phyloP scores from a whole-genome alignment of 2,888 invertebrate species.

The Cybosia mesomella region DNA sequence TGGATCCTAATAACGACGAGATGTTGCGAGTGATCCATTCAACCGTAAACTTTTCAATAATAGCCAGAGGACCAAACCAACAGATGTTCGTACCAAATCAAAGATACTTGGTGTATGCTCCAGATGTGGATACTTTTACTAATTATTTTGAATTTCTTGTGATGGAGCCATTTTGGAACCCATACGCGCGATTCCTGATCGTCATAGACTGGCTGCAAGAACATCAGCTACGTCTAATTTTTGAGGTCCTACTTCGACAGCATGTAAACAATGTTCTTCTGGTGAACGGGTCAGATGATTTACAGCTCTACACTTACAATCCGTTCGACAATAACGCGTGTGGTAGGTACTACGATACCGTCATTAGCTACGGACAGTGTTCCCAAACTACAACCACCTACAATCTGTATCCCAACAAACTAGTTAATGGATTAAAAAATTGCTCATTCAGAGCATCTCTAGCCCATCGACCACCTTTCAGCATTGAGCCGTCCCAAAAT shows the following conservation, averaged over 20 bases:
- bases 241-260: slow-evolving; percentile 55
- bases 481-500: slow-evolving; percentile 10
- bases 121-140: not conserved
- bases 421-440: slow-evolving; percentile 57
- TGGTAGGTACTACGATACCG: slow-evolving; percentile 61
- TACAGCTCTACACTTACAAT: slow-evolving; percentile 67
- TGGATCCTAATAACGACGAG: slow-evolving; percentile 25
- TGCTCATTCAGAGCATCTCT: slow-evolving; percentile 60
- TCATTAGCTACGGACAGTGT: slow-evolving; percentile 64
- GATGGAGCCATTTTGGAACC: slow-evolving; percentile 61
- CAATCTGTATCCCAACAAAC: slow-evolving; percentile 58
- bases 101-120: slow-evolving; percentile 31
- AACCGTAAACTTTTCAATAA: slow-evolving; percentile 20
- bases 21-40: slow-evolving; percentile 31
- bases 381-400: slow-evolving; percentile 28
- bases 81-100: slow-evolving; percentile 30
- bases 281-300: slow-evolving; percentile 53
- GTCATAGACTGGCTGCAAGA: slow-evolving; percentile 47
- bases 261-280: slow-evolving; percentile 60
- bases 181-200: slow-evolving; percentile 58
- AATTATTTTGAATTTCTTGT: slow-evolving; percentile 35
- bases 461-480: slow-evolving; percentile 65
- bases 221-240: slow-evolving; percentile 50
- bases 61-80: slow-evolving; percentile 17
- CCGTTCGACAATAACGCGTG: slow-evolving; percentile 69